Conservation (phyloP, 2,797 vertebrate genomes). For the Anniella stebbinsi region DNA sequence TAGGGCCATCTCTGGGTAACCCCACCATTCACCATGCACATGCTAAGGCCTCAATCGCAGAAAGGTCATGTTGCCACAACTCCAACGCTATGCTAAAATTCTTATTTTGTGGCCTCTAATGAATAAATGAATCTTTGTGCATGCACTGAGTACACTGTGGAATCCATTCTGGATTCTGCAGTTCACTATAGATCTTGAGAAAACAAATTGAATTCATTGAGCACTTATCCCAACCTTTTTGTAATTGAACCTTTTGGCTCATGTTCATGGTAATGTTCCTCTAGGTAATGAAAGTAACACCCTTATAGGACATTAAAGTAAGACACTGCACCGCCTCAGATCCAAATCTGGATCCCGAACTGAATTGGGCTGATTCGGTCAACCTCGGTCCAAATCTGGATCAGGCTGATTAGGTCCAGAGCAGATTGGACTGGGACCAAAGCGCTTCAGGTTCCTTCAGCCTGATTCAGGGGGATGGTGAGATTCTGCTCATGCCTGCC, state of each 20-base stretch:
- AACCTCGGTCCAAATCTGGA: too few species aligned
- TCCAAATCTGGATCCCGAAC: too few species aligned
- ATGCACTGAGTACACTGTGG: background rate
- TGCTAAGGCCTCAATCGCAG: background rate
- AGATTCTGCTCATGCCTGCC: too few species aligned
- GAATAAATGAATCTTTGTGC: background rate
- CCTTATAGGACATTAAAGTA: too few species aligned
- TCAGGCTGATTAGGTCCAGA: too few species aligned
- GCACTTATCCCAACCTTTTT: background rate
- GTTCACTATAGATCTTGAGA: background rate
- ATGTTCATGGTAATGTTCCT: background rate
- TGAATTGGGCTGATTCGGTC: too few species aligned
- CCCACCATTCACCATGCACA: background rate
- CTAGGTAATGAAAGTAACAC: background rate
- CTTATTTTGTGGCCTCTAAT: background rate
- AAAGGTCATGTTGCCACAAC: background rate
- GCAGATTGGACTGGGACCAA: too few species aligned
- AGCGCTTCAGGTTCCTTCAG: too few species aligned
- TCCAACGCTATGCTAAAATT: too few species aligned
- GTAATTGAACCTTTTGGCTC: background rate
- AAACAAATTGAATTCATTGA: background rate
- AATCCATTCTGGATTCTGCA: background rate
- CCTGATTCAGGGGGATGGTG: too few species aligned
- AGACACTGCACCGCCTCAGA: too few species aligned
- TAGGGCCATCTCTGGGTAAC: background rate